These are phyloP conservation scores for Nymphalis io DNA, from an alignment of 1,140 invertebrate species.

Conservation along the genomic window DNA sequence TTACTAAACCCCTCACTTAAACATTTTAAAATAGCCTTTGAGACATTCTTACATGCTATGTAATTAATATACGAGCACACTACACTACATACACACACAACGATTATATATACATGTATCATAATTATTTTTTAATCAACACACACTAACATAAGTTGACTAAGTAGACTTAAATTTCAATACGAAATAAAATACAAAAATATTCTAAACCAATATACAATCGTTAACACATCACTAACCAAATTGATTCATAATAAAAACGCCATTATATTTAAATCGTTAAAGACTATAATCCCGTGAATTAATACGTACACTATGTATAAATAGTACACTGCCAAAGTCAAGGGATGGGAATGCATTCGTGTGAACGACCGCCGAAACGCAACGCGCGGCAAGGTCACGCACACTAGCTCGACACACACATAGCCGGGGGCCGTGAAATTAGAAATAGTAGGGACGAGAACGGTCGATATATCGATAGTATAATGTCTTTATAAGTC, in stretches of 20 bases:
- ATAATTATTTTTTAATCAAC: no score
- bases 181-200: no score
- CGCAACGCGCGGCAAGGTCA: constrained; percentile 70
- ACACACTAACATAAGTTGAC: no score
- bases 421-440: constrained; percentile 70
- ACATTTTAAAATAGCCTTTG: no score
- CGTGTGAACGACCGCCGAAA: constrained; percentile 76
- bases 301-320: constrained; percentile 23
- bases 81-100: no score
- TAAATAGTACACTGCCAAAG: constrained; percentile 60
- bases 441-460: constrained; percentile 76
- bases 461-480: constrained; percentile 40
- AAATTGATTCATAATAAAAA: neutral
- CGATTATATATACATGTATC: no score
- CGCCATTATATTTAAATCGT: neutral
- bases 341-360: constrained; percentile 75
- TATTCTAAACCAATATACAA: neutral
- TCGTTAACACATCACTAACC: neutral
- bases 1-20: no score
- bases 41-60: no score
- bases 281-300: neutral
- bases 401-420: constrained; percentile 59
- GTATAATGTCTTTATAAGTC: constrained; percentile 22
- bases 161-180: no score
- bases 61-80: no score